Evolutionary conservation across 2,797 vertebrate species (phyloP).

Genomic region (Takifugu ocellatus): DNA sequence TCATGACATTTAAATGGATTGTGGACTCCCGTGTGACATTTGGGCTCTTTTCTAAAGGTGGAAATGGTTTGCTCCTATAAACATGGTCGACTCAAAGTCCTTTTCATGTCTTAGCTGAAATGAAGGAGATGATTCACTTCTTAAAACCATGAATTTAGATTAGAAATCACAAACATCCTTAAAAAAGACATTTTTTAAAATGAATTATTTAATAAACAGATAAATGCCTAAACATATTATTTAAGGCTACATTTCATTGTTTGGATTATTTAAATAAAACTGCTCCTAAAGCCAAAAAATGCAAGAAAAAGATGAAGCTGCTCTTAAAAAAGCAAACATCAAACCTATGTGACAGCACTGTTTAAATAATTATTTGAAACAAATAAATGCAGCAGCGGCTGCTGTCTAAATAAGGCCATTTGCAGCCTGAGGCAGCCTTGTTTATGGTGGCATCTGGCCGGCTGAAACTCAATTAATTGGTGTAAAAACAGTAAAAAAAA

Average conservation of each 20-base stretch:
- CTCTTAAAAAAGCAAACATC: constrained; percentile 30
- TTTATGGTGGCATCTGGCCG: constrained; percentile 44
- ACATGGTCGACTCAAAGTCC: constrained; percentile 39
- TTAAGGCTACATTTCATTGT: too few species aligned
- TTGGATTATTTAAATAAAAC: too few species aligned
- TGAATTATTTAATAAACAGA: too few species aligned
- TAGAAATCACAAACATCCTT: too few species aligned
- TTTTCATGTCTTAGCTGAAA: constrained; percentile 33
- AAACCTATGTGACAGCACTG: constrained; percentile 44
- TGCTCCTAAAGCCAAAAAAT: not conserved
- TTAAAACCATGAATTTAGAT: too few species aligned
- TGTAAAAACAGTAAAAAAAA: constrained; percentile 37
- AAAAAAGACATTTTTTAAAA: too few species aligned
- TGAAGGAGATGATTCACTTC: constrained; percentile 19
- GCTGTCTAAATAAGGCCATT: constrained; percentile 63
- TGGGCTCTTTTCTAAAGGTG: constrained; percentile 32
- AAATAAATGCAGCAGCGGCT: constrained; percentile 63
- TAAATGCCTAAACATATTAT: too few species aligned
- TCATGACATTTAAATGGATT: constrained; percentile 33
- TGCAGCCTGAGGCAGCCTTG: constrained; percentile 47
- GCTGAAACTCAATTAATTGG: constrained; percentile 57
- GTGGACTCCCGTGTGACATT: constrained; percentile 30
- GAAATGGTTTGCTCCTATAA: constrained; percentile 26
- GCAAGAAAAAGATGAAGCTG: constrained; percentile 21
- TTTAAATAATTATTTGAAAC: constrained; percentile 55